Evolutionary conservation across 2,113 vertebrate genomes (phyloP).

Genomic region (Ochotona princeps): DNA sequence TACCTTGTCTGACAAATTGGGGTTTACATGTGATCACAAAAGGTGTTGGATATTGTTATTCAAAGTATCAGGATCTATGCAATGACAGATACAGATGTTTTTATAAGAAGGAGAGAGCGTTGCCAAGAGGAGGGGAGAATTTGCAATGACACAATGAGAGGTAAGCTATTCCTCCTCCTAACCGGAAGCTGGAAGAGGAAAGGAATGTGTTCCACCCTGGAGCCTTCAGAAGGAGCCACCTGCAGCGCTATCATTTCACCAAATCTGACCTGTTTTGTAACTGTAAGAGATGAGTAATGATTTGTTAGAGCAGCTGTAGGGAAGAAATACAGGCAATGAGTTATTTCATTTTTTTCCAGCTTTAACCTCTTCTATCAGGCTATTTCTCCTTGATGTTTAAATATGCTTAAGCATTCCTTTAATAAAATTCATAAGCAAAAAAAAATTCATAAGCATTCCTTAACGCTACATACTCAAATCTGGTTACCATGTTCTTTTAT

Average conservation of each 20-base stretch:
- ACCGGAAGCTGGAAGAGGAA: not conserved
- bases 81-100: not conserved
- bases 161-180: not conserved
- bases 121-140: not conserved
- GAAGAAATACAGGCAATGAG: not conserved
- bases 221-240: not conserved
- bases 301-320: not conserved
- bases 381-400: not conserved
- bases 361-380: not conserved
- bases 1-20: not conserved
- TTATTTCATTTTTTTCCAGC: not conserved
- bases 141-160: not conserved
- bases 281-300: not conserved
- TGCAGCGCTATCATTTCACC: not conserved
- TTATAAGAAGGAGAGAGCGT: not conserved
- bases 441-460: not conserved
- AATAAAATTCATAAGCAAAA: not conserved
- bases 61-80: not conserved
- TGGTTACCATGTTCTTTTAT: not conserved
- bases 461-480: not conserved
- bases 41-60: not conserved
- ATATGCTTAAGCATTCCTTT: not conserved
- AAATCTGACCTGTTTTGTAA: not conserved
- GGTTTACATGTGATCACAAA: not conserved
- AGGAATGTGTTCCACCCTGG: not conserved